These are phyloP conservation scores for Vanacampus margaritifer DNA, from an alignment of 2,113 vertebrate species.

Conservation along the genomic window DNA sequence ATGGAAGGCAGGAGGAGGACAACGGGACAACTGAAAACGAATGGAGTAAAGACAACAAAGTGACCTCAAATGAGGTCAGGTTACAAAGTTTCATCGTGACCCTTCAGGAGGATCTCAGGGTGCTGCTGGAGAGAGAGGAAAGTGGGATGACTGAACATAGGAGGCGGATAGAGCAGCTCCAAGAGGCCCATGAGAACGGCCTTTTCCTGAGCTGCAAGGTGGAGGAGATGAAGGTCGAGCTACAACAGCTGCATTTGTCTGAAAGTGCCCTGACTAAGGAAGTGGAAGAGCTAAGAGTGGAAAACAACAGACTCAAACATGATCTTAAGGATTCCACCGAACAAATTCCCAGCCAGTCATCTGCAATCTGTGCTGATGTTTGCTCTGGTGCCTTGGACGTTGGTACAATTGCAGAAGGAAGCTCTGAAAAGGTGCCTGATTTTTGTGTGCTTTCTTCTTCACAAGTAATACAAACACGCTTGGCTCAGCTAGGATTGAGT, in stretches of 20 bases:
- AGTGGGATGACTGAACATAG: conserved; percentile 48
- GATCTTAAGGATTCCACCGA: conserved; percentile 27
- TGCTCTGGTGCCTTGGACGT: conserved; percentile 4
- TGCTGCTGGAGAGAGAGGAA: conserved; percentile 66
- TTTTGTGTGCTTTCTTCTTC: neutral
- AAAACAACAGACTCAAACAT: conserved; percentile 66
- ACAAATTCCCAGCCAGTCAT: conserved; percentile 24
- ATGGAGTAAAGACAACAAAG: conserved; percentile 29
- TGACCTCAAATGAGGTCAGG: conserved; percentile 36
- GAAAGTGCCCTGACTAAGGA: conserved; percentile 67
- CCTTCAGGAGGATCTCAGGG: conserved; percentile 64
- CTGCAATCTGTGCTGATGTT: conserved; percentile 6
- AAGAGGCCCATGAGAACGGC: conserved; percentile 63
- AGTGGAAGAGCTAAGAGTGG: conserved; percentile 67
- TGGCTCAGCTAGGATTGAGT: neutral
- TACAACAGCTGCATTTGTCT: conserved; percentile 65
- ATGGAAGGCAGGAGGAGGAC: neutral
- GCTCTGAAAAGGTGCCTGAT: conserved; percentile 34
- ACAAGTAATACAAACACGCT: neutral
- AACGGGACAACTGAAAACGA: conserved; percentile 14
- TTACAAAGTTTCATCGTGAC: conserved; percentile 49
- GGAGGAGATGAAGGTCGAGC: conserved; percentile 66
- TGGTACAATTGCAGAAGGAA: neutral
- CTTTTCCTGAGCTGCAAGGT: conserved; percentile 64
- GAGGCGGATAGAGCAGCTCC: conserved; percentile 59